Percentiles rank a stretch among this genome's conserved stretches.
Evolutionary conservation across 1,140 invertebrate genomes (phyloP).

Genomic region (Ectropis grisescens): DNA sequence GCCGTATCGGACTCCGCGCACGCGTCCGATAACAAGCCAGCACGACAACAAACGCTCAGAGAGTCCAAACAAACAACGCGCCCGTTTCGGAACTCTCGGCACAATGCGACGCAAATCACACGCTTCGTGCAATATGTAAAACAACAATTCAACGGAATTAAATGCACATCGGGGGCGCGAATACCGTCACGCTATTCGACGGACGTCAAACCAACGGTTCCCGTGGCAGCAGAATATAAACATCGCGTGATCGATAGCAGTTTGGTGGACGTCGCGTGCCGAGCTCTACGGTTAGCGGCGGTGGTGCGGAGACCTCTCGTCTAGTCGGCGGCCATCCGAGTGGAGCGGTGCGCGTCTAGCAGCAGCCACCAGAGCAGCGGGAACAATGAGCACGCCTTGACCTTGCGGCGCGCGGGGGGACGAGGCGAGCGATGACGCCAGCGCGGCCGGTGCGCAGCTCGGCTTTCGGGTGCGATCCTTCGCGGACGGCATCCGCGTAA

Average conservation of each 20-base stretch:
- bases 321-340: conserved; percentile 17
- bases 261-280: conserved; percentile 16
- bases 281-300: conserved; percentile 5
- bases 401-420: conserved; percentile 57
- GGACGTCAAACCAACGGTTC: conserved; percentile 20
- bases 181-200: conserved; percentile 29
- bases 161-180: conserved; percentile 11
- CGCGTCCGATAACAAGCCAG: conserved; percentile 24
- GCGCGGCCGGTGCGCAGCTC: conserved; percentile 53
- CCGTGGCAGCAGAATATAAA: conserved; percentile 58
- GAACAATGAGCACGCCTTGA: conserved; percentile 61
- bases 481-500: conserved; percentile 63
- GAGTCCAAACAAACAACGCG: no score
- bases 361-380: conserved; percentile 16
- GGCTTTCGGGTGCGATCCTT: conserved; percentile 67
- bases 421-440: conserved; percentile 53
- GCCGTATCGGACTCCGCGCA: conserved; percentile 20
- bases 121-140: no score
- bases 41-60: no score
- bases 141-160: neutral
- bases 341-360: conserved; percentile 25
- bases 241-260: conserved; percentile 53
- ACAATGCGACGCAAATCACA: no score
- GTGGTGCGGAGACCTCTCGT: conserved; percentile 7
- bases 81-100: no score